These are phyloP conservation scores for Phalacrocorax aristotelis DNA, from an alignment of 2,113 vertebrate genomes.

Conservation along the genomic window DNA sequence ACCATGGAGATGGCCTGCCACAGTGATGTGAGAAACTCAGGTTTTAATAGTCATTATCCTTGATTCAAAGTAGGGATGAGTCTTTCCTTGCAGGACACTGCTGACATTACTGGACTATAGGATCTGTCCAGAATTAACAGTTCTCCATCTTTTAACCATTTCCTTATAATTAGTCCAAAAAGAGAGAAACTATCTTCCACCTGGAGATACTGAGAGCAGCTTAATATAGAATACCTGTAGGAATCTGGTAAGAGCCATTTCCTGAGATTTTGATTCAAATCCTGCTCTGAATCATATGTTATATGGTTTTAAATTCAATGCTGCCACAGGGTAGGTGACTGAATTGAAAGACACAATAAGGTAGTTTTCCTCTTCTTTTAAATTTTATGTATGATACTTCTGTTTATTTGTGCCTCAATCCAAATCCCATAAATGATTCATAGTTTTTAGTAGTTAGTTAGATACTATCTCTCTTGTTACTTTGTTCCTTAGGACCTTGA, in stretches of 20 bases:
- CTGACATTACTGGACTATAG: background rate
- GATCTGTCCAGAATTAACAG: background rate
- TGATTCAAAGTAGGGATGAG: background rate
- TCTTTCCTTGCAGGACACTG: background rate
- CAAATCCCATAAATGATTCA: background rate
- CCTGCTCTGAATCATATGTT: background rate
- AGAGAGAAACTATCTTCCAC: background rate
- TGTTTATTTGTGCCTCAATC: background rate
- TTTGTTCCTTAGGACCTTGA: background rate
- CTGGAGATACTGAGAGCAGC: background rate
- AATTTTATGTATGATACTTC: background rate
- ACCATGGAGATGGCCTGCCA: background rate
- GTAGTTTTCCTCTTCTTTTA: background rate
- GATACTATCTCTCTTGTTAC: background rate
- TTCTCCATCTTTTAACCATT: background rate
- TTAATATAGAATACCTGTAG: background rate
- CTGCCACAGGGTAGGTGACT: background rate
- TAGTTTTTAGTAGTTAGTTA: background rate
- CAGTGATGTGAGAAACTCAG: background rate
- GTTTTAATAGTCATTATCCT: background rate
- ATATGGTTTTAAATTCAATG: background rate
- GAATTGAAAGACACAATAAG: background rate
- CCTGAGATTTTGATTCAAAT: background rate
- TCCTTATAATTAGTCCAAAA: background rate
- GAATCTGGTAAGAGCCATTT: background rate